A percentile compares a stretch with the other conserved stretches of the same genome.
Evolutionary conservation across 1,140 invertebrate species (phyloP).

Genomic region (Drosophila baimaii): DNA sequence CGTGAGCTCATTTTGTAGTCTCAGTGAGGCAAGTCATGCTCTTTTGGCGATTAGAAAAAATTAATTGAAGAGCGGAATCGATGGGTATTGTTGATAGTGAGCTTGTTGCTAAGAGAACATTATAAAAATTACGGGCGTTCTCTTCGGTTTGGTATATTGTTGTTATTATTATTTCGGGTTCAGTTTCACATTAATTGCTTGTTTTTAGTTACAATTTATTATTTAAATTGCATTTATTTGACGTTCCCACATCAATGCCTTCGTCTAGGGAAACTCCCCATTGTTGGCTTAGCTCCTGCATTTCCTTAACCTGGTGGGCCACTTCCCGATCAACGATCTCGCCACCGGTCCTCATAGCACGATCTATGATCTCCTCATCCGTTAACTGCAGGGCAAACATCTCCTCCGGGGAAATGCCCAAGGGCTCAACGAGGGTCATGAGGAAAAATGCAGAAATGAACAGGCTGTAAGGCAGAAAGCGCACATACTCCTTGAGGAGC

Average conservation of each 20-base stretch:
- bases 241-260: constrained; percentile 39
- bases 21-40: not conserved
- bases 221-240: not conserved
- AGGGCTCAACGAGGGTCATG: constrained; percentile 50
- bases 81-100: not conserved
- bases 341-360: constrained; percentile 44
- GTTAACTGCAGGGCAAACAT: constrained; percentile 18
- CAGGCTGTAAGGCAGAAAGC: constrained; percentile 57
- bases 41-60: not conserved
- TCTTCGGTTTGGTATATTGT: not conserved
- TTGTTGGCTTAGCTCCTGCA: constrained; percentile 54
- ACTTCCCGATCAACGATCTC: constrained; percentile 66
- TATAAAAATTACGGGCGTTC: not conserved
- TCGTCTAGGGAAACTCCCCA: constrained; percentile 61
- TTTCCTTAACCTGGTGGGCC: constrained; percentile 66
- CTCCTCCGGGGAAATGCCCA: constrained; percentile 23
- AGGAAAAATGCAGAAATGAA: constrained; percentile 56
- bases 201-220: not conserved
- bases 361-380: constrained; percentile 36
- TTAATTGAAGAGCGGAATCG: not conserved
- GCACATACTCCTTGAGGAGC: constrained; percentile 68
- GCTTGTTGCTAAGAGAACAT: not conserved
- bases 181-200: no score
- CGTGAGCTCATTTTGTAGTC: not conserved
- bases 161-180: not conserved